phyloP scores from a whole-genome alignment of 2,888 invertebrate species.

The Euclidia mi region DNA sequence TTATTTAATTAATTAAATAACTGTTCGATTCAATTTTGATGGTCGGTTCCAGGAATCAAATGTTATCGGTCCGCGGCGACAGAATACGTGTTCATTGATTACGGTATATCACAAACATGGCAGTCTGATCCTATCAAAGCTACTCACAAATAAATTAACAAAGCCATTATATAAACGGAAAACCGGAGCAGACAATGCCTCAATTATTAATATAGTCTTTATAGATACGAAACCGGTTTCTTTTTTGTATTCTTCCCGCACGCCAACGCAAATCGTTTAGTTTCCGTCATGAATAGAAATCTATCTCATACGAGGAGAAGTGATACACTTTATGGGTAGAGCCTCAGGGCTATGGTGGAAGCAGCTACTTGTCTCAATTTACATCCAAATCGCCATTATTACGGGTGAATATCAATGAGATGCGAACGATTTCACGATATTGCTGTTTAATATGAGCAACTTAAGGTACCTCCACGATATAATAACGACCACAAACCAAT shows the following conservation, averaged over 20 bases:
- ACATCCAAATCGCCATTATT: slow-evolving; percentile 72
- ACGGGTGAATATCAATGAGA: slow-evolving; percentile 71
- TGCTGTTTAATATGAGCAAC: slow-evolving; percentile 43
- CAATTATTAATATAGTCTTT: background rate
- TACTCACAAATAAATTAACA: slow-evolving; percentile 4
- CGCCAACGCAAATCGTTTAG: slow-evolving; percentile 38
- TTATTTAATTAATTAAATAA: slow-evolving; percentile 64
- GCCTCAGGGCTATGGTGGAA: slow-evolving; percentile 66
- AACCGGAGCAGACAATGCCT: slow-evolving; percentile 3
- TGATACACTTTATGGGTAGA: slow-evolving; percentile 64
- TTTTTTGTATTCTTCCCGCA: slow-evolving; percentile 12
- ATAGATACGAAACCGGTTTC: slow-evolving; percentile 28
- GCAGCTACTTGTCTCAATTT: slow-evolving; percentile 71
- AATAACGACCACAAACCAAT: slow-evolving; percentile 15
- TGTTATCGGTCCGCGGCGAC: slow-evolving; percentile 47
- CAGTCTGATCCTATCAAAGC: background rate
- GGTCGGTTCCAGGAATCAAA: slow-evolving; percentile 51
- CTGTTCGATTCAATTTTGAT: slow-evolving; percentile 56
- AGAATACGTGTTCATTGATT: slow-evolving; percentile 45
- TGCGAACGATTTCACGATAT: slow-evolving; percentile 46
- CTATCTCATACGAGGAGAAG: slow-evolving; percentile 66
- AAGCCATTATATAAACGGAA: slow-evolving; percentile 7
- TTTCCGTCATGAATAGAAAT: slow-evolving; percentile 55
- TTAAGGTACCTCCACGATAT: slow-evolving; percentile 23
- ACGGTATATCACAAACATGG: slow-evolving; percentile 1